Evolutionary conservation across 2,888 invertebrate genomes (phyloP).

Genomic region (Macropis europaea): DNA sequence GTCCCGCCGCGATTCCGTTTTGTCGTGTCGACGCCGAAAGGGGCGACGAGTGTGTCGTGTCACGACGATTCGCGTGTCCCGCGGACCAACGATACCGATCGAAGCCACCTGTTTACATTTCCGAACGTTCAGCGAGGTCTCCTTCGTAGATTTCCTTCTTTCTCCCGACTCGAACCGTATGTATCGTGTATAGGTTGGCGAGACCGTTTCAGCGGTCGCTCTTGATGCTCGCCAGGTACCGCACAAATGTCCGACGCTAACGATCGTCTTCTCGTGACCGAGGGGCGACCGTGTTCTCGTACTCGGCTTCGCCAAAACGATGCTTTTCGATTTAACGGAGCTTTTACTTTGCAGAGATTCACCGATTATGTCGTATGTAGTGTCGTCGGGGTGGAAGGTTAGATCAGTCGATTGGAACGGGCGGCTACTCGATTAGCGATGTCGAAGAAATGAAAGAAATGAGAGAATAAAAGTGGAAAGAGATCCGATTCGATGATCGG

Average conservation of each 20-base stretch:
- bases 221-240: not conserved
- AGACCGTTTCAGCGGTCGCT: too few relatives aligned
- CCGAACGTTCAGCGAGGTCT: too few relatives aligned
- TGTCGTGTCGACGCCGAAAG: too few relatives aligned
- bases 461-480: too few relatives aligned
- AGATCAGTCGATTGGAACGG: constrained; percentile 4
- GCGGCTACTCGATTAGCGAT: constrained; percentile 32
- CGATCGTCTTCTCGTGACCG: not conserved
- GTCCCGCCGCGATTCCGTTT: too few relatives aligned
- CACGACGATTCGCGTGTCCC: too few relatives aligned
- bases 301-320: not conserved
- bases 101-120: too few relatives aligned
- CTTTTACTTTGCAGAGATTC: constrained; percentile 12
- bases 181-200: too few relatives aligned
- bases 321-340: not conserved
- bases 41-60: too few relatives aligned
- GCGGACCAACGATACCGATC: too few relatives aligned
- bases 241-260: not conserved
- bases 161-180: too few relatives aligned
- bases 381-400: constrained; percentile 8
- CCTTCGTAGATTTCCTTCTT: too few relatives aligned
- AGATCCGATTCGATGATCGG: constrained; percentile 2
- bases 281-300: not conserved
- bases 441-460: not conserved
- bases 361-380: constrained; percentile 2